Percentiles rank a stretch among this genome's conserved stretches.
Conservation (phyloP, 2,888 invertebrate species). For the Melanostoma scalare region DNA sequence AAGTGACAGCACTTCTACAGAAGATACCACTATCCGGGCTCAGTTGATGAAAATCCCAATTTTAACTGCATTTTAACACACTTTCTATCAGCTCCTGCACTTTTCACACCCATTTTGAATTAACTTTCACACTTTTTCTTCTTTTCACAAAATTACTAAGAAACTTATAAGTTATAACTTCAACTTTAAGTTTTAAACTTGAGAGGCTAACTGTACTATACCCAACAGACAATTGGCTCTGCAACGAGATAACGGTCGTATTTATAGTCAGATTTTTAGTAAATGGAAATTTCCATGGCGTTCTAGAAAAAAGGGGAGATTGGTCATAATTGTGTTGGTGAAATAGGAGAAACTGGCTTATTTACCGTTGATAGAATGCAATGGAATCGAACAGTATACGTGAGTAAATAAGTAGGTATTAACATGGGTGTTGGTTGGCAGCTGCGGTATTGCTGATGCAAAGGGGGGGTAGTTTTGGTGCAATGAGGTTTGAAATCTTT, state of each 20-base stretch:
- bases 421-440: neutral
- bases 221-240: conserved; percentile 38
- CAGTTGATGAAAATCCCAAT: neutral
- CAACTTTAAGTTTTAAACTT: neutral
- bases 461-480: neutral
- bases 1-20: neutral
- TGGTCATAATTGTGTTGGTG: neutral
- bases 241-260: conserved; percentile 23
- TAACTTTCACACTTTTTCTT: neutral
- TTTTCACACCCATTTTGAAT: conserved; percentile 43
- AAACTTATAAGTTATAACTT: neutral
- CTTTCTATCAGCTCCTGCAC: conserved; percentile 41
- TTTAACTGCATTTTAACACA: conserved; percentile 20
- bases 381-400: conserved; percentile 12
- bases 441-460: neutral
- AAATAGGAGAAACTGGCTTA: conserved; percentile 20
- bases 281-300: conserved; percentile 61
- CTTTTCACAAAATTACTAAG: conserved; percentile 6
- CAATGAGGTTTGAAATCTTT: too few species aligned
- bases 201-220: neutral
- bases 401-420: conserved; percentile 16
- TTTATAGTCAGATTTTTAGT: conserved; percentile 39
- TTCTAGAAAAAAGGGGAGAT: conserved; percentile 56
- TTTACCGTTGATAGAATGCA: neutral
- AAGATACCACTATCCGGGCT: conserved; percentile 56